Evolutionary conservation across 2,113 vertebrate species (phyloP).

Genomic region (Sorex araneus): DNA sequence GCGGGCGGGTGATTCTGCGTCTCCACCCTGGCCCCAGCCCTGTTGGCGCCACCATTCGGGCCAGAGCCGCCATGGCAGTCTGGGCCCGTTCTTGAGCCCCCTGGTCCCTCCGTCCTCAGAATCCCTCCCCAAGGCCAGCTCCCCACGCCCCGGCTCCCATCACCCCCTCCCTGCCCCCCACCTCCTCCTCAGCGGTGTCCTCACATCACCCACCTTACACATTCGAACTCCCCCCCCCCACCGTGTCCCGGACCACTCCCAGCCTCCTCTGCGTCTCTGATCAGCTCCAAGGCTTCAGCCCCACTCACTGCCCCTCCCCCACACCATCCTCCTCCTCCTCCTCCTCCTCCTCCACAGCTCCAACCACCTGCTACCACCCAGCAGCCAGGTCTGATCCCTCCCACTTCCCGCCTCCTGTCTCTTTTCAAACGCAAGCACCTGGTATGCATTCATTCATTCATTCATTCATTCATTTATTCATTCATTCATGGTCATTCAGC

Average conservation of each 20-base stretch:
- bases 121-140: not conserved
- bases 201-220: no score
- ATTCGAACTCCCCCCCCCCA: not conserved
- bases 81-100: not conserved
- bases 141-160: not conserved
- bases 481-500: not conserved
- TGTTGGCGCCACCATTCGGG: not conserved
- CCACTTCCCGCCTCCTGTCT: not conserved
- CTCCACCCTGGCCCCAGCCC: not conserved
- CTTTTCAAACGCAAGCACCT: not conserved
- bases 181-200: no score
- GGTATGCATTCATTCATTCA: no score
- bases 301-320: not conserved
- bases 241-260: not conserved
- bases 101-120: not conserved
- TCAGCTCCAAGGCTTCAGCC: no score
- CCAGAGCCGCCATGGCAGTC: not conserved
- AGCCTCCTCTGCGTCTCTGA: not conserved
- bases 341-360: no score
- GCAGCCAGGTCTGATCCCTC: not conserved
- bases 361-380: no score
- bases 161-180: not conserved
- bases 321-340: fast-evolving
- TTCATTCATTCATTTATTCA: no score
- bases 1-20: not conserved